Conservation (phyloP, 2,797 vertebrate species). For the Lophotriccus pileatus region DNA sequence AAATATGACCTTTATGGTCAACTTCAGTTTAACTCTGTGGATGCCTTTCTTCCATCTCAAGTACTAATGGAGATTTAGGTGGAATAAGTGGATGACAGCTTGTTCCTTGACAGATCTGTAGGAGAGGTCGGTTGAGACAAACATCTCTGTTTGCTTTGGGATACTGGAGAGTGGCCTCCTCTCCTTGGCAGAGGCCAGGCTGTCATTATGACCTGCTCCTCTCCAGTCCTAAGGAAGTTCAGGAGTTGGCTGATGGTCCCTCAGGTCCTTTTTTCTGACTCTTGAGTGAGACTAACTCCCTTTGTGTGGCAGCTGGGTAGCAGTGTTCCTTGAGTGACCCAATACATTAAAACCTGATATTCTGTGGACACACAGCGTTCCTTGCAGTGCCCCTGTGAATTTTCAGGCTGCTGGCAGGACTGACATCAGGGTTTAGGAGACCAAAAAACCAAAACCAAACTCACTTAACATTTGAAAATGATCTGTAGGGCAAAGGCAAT, state of each 20-base stretch:
- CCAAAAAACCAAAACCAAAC: background rate
- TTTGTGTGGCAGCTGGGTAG: background rate
- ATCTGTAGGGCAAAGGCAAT: background rate
- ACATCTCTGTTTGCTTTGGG: background rate
- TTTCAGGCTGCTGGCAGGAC: background rate
- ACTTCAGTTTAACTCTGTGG: background rate
- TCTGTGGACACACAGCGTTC: background rate
- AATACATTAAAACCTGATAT: background rate
- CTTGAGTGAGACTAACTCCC: background rate
- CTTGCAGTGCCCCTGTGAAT: background rate
- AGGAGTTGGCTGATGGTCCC: background rate
- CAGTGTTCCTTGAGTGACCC: background rate
- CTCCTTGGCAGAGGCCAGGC: background rate
- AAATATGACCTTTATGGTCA: background rate
- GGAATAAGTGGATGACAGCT: background rate
- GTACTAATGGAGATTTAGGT: background rate
- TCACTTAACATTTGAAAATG: background rate
- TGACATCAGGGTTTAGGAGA: background rate
- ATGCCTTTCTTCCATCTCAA: background rate
- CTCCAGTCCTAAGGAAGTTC: background rate
- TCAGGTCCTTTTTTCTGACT: background rate
- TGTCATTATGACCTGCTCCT: background rate
- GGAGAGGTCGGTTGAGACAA: background rate
- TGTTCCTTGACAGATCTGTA: background rate
- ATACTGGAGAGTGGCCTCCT: background rate